Percentiles rank a stretch among this genome's conserved stretches.
Evolutionary conservation across 2,888 invertebrate genomes (phyloP).

Genomic region (Eupithecia subumbrata): DNA sequence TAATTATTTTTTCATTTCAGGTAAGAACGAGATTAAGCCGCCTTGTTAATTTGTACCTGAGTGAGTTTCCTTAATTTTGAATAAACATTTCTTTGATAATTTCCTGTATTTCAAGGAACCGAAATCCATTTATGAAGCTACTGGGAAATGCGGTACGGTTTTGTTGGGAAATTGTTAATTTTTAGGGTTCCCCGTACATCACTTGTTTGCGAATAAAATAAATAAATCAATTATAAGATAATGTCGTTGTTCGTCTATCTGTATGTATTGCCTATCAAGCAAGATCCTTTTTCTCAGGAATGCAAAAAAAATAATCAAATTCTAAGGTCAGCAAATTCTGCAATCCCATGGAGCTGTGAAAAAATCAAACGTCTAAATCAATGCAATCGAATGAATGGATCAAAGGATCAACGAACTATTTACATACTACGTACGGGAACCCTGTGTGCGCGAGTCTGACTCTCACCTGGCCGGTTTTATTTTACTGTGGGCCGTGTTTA

Average conservation of each 20-base stretch:
- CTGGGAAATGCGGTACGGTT: background rate
- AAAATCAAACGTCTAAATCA: background rate
- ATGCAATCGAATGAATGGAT: background rate
- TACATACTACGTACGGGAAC: background rate
- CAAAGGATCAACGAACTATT: background rate
- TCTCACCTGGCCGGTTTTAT: background rate
- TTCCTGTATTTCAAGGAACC: slow-evolving; percentile 1
- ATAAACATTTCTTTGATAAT: slow-evolving; percentile 17
- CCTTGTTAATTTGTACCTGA: background rate
- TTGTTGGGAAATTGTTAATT: slow-evolving; percentile 7
- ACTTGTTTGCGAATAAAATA: background rate
- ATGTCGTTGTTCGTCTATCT: background rate
- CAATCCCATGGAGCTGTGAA: no score
- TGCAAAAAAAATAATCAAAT: no score
- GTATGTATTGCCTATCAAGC: no score
- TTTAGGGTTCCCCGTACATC: background rate
- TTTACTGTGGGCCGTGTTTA: background rate
- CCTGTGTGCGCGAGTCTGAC: background rate
- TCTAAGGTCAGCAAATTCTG: no score
- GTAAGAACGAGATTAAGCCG: slow-evolving; percentile 30
- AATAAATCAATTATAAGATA: no score
- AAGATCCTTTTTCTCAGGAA: no score
- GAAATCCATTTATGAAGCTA: slow-evolving; percentile 14
- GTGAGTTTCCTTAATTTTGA: slow-evolving; percentile 23
- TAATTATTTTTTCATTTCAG: slow-evolving; percentile 36